phyloP scores from a whole-genome alignment of 2,113 vertebrate species.

The Heterotilapia buettikoferi region DNA sequence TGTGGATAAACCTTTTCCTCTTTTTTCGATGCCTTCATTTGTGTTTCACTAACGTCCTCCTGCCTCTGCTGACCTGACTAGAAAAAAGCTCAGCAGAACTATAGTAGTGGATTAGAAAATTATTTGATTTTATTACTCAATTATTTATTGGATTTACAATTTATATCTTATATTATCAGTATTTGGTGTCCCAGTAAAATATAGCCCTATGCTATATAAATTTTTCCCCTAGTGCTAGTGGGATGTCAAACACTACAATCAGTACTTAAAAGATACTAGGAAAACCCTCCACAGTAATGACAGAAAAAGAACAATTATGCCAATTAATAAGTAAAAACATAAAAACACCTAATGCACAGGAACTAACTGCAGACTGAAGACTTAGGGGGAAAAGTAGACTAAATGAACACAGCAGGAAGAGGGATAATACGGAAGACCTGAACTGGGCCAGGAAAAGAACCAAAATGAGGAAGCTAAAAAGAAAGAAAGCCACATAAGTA shows the following conservation, averaged over 20 bases:
- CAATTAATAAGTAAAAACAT: background rate
- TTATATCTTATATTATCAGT: background rate
- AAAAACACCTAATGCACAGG: background rate
- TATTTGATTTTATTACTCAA: background rate
- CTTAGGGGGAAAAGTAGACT: rapidly evolving
- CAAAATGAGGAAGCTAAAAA: background rate
- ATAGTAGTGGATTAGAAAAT: background rate
- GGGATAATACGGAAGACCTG: background rate
- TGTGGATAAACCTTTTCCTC: background rate
- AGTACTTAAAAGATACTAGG: background rate
- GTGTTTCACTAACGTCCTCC: background rate
- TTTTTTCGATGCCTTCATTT: background rate
- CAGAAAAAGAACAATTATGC: background rate
- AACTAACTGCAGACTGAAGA: background rate
- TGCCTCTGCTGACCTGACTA: background rate
- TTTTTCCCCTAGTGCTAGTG: background rate
- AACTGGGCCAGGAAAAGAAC: background rate
- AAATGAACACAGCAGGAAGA: background rate
- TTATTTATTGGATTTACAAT: background rate
- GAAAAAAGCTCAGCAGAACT: background rate
- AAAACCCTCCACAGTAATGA: background rate
- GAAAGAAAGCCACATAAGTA: background rate
- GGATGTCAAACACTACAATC: background rate
- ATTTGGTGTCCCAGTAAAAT: background rate
- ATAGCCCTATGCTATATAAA: background rate